Evolutionary conservation across 2,888 invertebrate species (phyloP), one percentile per base, ranked within the genome.

Genomic region (Hemaris fuciformis): DNA sequence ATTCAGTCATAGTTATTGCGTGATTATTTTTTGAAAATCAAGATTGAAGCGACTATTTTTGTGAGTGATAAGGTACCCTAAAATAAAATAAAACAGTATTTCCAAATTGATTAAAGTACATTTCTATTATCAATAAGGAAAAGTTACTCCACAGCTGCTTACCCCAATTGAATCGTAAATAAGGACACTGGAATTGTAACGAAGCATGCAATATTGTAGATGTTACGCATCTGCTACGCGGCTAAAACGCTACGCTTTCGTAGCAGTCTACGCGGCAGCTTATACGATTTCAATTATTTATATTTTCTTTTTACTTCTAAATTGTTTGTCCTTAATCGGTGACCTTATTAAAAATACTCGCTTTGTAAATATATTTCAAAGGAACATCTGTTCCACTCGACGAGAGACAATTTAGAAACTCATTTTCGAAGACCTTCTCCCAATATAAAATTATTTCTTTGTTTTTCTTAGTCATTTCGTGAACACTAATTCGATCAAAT

Each of bases 341-440:
- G 31, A 31, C 10, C 27, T 18, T 18, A 53, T 53, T 31, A 53
- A 53, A 53, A 27, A 13, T 57, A 25, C 18, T 31, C 31, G 31
- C 18, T 31, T 53, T 27, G 53, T 53, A 53, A 53, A 27, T 31
- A 53, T 10, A 53, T 53, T 53, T 31, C 53, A 31, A 53, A 53
- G 53, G 5, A 18, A 31, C 53, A 53, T 53, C 53, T 53, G 53
- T 53, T 53, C 53, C 31, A 18, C 53, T 53, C 31, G 31, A 31
- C 0, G 18, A 18, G 18, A 53, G 53, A 53, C 53, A 53, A 53
- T 53, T 53, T 53, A 20, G 31, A 31, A 53, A 31, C 53, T 53
- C 53, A 31, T 53, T 48, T 27, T 27, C 31, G 3, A 53, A 27
- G 53, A 31, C 53, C 27, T 27, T 53, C 31, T 1, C 27, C 18